These are phyloP conservation scores for Catharus minimus DNA, from an alignment of 2,113 vertebrate species.

Conservation along the genomic window DNA sequence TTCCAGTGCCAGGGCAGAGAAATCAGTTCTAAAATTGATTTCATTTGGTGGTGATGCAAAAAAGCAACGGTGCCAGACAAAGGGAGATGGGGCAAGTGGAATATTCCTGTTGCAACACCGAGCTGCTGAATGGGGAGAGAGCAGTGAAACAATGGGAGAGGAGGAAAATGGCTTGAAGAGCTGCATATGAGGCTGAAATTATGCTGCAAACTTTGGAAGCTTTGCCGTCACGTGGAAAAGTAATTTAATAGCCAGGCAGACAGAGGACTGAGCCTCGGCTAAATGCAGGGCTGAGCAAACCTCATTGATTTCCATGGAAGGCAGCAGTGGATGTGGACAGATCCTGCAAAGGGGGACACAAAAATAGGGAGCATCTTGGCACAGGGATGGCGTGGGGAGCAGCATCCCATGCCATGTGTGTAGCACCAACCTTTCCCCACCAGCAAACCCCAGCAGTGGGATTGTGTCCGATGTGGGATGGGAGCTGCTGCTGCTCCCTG, in stretches of 20 bases:
- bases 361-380: background rate
- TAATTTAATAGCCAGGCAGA: slow-evolving; percentile 4
- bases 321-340: background rate
- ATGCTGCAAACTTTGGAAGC: slow-evolving; percentile 22
- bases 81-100: background rate
- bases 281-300: background rate
- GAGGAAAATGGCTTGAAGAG: background rate
- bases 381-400: background rate
- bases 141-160: background rate
- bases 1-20: slow-evolving; percentile 32
- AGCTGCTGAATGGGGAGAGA: background rate
- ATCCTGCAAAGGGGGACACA: background rate
- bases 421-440: background rate
- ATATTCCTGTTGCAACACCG: background rate
- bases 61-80: background rate
- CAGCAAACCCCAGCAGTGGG: background rate
- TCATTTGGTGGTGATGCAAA: background rate
- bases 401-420: fast-evolving
- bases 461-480: fast-evolving
- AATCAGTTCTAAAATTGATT: background rate
- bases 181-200: background rate
- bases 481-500: background rate
- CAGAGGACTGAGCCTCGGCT: background rate
- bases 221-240: background rate
- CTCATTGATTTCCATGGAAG: background rate